phyloP scores from a whole-genome alignment of 1,140 invertebrate species.

The Drosophila kohkoa region DNA sequence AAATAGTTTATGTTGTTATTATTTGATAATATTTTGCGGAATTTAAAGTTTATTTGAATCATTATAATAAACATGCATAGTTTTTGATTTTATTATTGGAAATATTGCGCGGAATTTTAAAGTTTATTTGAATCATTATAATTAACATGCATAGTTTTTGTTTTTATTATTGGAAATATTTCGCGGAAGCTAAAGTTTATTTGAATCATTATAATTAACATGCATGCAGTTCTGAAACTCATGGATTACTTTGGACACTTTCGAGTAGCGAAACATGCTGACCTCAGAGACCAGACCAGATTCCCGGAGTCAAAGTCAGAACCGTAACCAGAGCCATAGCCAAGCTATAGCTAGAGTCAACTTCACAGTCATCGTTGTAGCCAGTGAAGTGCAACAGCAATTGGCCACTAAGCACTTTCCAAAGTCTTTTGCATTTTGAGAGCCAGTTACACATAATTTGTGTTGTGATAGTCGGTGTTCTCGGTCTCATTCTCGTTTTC shows the following conservation, averaged over 20 bases:
- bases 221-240: background rate
- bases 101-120: too few species aligned
- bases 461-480: constrained; percentile 74
- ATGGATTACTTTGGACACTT: background rate
- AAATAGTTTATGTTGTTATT: too few species aligned
- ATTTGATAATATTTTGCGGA: too few species aligned
- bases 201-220: background rate
- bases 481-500: constrained; percentile 32
- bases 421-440: constrained; percentile 69
- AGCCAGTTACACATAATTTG: constrained; percentile 71
- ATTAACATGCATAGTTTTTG: background rate
- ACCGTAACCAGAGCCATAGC: background rate
- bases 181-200: background rate
- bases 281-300: constrained; percentile 3
- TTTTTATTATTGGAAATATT: background rate
- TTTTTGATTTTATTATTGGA: too few species aligned
- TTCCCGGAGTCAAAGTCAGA: background rate
- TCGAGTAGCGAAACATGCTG: constrained; percentile 14
- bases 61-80: too few species aligned
- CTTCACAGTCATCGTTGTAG: background rate
- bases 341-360: background rate
- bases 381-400: constrained; percentile 58
- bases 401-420: constrained; percentile 78
- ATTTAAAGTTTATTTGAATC: too few species aligned
- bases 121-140: too few species aligned